Base-by-base conservation (phyloP, 2,113 vertebrate genomes). In the Lophura nycthemera region DNA sequence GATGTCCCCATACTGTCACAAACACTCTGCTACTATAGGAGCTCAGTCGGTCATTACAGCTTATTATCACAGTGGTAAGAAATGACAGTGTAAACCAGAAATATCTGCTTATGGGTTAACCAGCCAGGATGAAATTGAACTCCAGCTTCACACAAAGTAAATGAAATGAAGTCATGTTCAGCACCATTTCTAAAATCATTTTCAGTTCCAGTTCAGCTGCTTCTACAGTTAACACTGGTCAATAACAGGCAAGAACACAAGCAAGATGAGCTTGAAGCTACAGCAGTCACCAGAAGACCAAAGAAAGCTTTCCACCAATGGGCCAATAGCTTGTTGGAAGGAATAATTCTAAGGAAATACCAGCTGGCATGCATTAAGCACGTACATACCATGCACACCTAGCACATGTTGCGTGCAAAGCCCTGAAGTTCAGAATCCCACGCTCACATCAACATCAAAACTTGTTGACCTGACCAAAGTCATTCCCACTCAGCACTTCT, bases 121-220 rank as follows among this genome's bases (percentile, higher is more conserved):
- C 75, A 89, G 76, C 38, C 69, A 81, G 75, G 78, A 92, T 71
- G 65, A 85, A 77, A 89, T 75, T 92, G 84, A 95, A 89, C 77
- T 64, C 30, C 60, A 86, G 72, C 72, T 93, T 91, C 92, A 4
- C 32, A 42, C 56, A 77, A 89, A 83, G 85, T 47, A 86, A 93
- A 91, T 64, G n/a, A 66, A 95, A 85, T 92, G 60, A 64, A 67
- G 77, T n/a, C 13, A 10, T 8, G 47, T 43, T 92, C 72, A 78
- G 73, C 42, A 67, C 19, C 4, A 0, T 61, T 85, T 88, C 82
- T 61, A 57, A 93, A 92, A 42, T 29, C 43, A 45, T 13, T 71
- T 43, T 66, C 81, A 66, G 24, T 21, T 81, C 30, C 48, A 79
- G 71, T 32, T 93, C 66, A 79, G 84, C 71, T 66, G 65, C 56